Conservation (phyloP, 2,888 invertebrate species). For the Rhopalosiphum nymphaeae region DNA sequence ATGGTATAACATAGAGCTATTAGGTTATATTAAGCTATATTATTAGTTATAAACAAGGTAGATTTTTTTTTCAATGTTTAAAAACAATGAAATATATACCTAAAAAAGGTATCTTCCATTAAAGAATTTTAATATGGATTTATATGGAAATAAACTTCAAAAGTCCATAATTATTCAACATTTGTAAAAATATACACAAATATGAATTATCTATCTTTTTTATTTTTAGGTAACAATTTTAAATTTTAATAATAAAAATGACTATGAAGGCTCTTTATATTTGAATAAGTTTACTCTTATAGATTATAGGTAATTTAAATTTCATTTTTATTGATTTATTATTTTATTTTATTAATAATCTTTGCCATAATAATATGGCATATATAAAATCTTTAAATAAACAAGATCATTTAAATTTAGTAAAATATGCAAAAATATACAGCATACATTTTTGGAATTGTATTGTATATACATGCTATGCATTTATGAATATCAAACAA, state of each 20-base stretch:
- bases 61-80: background rate
- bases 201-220: background rate
- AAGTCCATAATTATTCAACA: too few relatives aligned
- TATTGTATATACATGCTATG: background rate
- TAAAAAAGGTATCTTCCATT: background rate
- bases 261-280: background rate
- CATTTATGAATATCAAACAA: background rate
- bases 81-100: background rate
- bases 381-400: background rate
- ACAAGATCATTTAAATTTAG: background rate
- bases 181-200: background rate
- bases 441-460: background rate
- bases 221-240: background rate
- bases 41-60: background rate
- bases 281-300: background rate
- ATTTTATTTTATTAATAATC: background rate
- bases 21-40: background rate
- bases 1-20: background rate
- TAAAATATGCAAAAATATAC: background rate
- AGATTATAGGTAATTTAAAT: background rate
- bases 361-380: background rate
- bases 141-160: background rate
- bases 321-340: background rate
- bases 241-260: background rate
- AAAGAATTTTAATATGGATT: background rate